Evolutionary conservation across 92 coral and sea anemone genomes (phyloP), one percentile per base, ranked within the genome.

Genomic region (Isaurus tuberculatus): DNA sequence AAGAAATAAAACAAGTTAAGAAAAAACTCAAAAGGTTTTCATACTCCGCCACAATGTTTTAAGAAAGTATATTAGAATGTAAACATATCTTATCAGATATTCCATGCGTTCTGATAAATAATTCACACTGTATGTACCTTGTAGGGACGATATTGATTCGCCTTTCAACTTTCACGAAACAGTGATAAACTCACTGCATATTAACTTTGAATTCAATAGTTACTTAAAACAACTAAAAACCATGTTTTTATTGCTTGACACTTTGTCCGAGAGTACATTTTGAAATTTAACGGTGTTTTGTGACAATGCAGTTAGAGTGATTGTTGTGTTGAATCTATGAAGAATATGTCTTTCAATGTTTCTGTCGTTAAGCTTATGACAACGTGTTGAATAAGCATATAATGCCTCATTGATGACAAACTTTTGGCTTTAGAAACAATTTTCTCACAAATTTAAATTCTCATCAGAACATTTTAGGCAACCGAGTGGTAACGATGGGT

Each of bases 41-140:
- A 19, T 20, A 19, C 5, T 55, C 25, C 19, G 22, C 23, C 23
- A n/a, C 27, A 8, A 13, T 26, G 15, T 15, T 29, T 63, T 5
- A 29, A 57, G 19, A 1, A 10, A 63, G 16, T 26, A 13, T 9
- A 25, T 10, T 9, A 9, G 0, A 4, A 46, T 0, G 14, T 8
- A 51, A 5, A 26, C 49, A 25, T 20, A 22, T 31, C 69, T 77
- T 60, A 77, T 77, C 67, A 77, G 17, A 16, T 58, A 77, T 77
- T 77, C 82, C 82, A 77, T 58, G 82, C 49, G 82, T 55, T 77
- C 19, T 32, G 58, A 58, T 77, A 20, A 77, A 77, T 77, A 77
- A 77, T 77, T 77, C 33, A 77, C 23, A 16, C 19, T 29, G n/a
- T 33, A 53, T 37, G 11, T 77, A 25, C 69, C 33, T 29, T 53